A percentile compares a stretch with the other conserved stretches of the same genome.
phyloP scores from a whole-genome alignment of 92 coral and sea anemone genomes.

The Bergia puertoricense region DNA sequence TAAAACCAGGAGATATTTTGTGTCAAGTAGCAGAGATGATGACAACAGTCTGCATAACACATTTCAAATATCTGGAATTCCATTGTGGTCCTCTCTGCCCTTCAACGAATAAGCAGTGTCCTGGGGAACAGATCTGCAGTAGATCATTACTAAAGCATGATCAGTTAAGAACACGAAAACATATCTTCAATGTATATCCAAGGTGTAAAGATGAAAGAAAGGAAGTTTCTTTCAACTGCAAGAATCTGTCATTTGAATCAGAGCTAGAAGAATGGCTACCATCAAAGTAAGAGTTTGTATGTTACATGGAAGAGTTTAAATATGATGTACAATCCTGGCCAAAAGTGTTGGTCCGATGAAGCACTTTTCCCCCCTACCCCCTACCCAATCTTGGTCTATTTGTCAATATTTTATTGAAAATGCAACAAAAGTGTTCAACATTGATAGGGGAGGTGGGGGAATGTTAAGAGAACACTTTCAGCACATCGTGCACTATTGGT shows the following conservation, averaged over 20 bases:
- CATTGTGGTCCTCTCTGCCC: slow-evolving; percentile 9
- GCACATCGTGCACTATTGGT: too few relatives aligned
- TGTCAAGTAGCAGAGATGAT: slow-evolving; percentile 16
- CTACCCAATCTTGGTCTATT: too few relatives aligned
- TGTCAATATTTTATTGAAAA: too few relatives aligned
- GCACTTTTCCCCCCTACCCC: too few relatives aligned
- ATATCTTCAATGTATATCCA: slow-evolving; percentile 8
- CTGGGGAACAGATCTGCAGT: not conserved
- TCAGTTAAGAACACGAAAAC: slow-evolving; percentile 4
- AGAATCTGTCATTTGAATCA: not conserved
- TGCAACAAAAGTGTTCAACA: too few relatives aligned
- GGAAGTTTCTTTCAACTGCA: not conserved
- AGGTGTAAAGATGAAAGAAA: not conserved
- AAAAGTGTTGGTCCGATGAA: too few relatives aligned
- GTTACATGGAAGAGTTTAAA: too few relatives aligned
- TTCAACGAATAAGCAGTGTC: not conserved
- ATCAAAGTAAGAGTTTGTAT: not conserved
- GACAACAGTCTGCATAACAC: not conserved
- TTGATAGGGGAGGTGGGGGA: too few relatives aligned
- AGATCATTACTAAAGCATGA: not conserved
- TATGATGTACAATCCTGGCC: too few relatives aligned
- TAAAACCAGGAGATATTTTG: slow-evolving; percentile 1
- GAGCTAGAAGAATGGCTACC: slow-evolving; percentile 2
- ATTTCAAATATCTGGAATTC: not conserved
- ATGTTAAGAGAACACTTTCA: too few relatives aligned